phyloP scores from a whole-genome alignment of 2,888 invertebrate species.

The Spisula subtruncata region DNA sequence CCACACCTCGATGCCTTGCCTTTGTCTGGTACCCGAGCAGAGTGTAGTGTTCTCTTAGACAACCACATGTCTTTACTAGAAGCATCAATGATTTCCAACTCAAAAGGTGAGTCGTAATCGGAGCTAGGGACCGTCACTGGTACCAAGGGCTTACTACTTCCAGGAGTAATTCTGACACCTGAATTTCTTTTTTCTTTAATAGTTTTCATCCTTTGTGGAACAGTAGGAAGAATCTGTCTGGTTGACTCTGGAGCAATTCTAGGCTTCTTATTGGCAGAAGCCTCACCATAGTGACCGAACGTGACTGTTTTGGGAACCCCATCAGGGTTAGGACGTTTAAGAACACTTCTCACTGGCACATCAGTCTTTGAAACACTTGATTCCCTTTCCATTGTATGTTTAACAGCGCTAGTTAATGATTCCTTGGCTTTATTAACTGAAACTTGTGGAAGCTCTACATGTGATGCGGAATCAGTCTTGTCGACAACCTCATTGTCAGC shows the following conservation, averaged over 20 bases:
- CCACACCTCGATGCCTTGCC: constrained; percentile 18
- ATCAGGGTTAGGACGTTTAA: constrained; percentile 43
- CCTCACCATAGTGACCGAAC: neutral
- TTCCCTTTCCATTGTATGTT: neutral
- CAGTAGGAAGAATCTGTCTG: constrained; percentile 45
- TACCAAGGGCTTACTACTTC: neutral
- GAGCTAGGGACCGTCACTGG: neutral
- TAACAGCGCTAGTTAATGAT: neutral
- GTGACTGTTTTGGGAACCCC: neutral
- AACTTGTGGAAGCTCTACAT: neutral
- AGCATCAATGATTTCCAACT: constrained; percentile 42
- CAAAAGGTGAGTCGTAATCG: neutral
- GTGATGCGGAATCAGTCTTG: neutral
- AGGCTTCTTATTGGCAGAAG: constrained; percentile 30
- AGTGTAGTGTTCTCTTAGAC: constrained; percentile 43
- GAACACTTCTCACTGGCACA: neutral
- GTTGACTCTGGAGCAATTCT: constrained; percentile 32
- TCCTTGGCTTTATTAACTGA: neutral
- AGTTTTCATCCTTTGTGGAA: constrained; percentile 58
- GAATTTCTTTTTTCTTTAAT: constrained; percentile 52
- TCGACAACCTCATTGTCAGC: neutral
- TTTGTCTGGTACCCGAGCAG: neutral
- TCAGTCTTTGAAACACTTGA: neutral
- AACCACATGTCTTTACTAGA: constrained; percentile 56
- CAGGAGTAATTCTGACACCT: neutral